phyloP scores from a whole-genome alignment of 2,797 vertebrate species.

The Lagorchestes hirsutus region DNA sequence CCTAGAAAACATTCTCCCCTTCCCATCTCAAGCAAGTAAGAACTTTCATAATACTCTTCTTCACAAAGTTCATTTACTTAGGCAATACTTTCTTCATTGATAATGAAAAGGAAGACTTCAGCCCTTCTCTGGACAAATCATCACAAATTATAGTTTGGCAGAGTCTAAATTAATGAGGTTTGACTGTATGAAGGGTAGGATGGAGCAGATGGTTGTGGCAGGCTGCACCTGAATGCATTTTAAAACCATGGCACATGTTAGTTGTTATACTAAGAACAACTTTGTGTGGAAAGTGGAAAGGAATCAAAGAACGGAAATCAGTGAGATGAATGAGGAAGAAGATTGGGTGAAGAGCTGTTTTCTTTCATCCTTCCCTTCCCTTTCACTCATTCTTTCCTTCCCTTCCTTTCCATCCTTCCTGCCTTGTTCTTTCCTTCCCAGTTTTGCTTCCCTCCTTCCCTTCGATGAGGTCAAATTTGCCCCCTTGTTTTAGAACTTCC shows the following conservation, averaged over 20 bases:
- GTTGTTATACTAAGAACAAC: conserved; percentile 58
- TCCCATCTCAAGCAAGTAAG: conserved; percentile 24
- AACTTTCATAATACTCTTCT: conserved; percentile 43
- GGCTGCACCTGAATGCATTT: conserved; percentile 71
- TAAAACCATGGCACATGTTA: conserved; percentile 61
- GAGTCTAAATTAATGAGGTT: conserved; percentile 22
- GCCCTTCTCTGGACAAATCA: conserved; percentile 53
- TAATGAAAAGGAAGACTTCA: conserved; percentile 62
- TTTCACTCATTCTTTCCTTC: neutral
- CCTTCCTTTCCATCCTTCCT: neutral
- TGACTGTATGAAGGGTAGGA: conserved; percentile 56
- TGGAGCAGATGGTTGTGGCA: conserved; percentile 62
- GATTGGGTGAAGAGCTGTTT: neutral
- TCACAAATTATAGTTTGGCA: conserved; percentile 43
- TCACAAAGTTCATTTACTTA: conserved; percentile 45
- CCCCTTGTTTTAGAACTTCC: neutral
- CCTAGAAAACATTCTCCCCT: conserved; percentile 19
- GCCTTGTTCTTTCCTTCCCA: too few relatives aligned
- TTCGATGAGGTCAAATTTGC: neutral
- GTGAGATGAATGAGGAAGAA: conserved; percentile 60
- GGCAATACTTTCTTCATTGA: conserved; percentile 30
- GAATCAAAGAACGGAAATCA: conserved; percentile 67
- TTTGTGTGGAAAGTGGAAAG: conserved; percentile 71
- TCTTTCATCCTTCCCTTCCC: conserved; percentile 56
- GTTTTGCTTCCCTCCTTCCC: neutral